Evolutionary conservation across 2,113 vertebrate species (phyloP).

Genomic region (Otus sunia): DNA sequence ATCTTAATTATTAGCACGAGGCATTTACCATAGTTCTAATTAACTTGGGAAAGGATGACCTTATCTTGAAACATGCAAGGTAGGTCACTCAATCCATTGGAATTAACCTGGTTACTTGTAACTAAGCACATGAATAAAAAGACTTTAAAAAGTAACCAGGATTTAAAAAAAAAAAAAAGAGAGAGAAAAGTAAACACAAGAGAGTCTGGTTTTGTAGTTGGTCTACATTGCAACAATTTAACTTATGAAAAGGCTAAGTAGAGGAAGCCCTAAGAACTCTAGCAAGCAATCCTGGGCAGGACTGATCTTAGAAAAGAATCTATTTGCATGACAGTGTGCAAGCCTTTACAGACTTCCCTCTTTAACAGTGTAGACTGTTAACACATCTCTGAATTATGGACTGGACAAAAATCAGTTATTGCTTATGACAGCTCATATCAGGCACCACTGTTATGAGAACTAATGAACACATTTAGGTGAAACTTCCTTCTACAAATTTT

Average conservation of each 20-base stretch:
- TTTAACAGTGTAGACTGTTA: neutral
- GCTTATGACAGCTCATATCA: neutral
- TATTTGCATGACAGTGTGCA: neutral
- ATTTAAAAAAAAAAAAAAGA: neutral
- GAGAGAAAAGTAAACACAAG: neutral
- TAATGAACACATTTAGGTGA: neutral
- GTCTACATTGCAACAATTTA: neutral
- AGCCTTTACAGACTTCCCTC: neutral
- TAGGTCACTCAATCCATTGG: neutral
- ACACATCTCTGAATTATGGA: neutral
- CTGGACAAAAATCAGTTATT: neutral
- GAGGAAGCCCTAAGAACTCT: neutral
- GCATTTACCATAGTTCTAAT: neutral
- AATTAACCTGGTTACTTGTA: slow-evolving; percentile 21
- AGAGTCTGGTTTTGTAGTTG: neutral
- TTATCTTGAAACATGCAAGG: neutral
- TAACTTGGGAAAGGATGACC: neutral
- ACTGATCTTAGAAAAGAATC: neutral
- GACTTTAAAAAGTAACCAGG: neutral
- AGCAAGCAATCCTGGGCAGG: neutral
- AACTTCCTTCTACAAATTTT: neutral
- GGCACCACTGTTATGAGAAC: neutral
- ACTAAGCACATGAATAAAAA: neutral
- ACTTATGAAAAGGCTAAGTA: neutral
- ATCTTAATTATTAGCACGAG: neutral